Percentiles rank a stretch among this genome's conserved stretches.
phyloP scores from a whole-genome alignment of 2,888 invertebrate species.

The Ferdinandea cuprea region DNA sequence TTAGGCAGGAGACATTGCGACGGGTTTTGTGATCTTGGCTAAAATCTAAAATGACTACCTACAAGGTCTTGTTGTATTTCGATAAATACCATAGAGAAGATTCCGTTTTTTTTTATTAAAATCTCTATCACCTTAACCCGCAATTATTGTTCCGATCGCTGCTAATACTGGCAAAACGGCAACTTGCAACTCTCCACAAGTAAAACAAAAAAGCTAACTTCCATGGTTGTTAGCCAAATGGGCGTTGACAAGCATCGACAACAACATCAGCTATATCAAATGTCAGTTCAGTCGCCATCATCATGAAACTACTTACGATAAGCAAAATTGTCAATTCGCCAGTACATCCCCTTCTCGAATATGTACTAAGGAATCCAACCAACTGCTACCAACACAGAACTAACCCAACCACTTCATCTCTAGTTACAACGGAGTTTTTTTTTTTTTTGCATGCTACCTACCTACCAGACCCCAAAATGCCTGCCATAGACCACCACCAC shows the following conservation, averaged over 20 bases:
- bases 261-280: background rate
- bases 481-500: conserved; percentile 52
- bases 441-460: conserved; percentile 22
- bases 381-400: conserved; percentile 18
- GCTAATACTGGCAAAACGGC: no score
- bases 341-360: background rate
- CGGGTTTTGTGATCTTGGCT: no score
- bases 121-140: no score
- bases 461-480: conserved; percentile 10
- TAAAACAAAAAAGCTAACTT: no score
- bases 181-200: no score
- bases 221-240: no score
- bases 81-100: no score
- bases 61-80: no score
- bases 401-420: conserved; percentile 6
- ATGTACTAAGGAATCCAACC: conserved; percentile 6
- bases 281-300: conserved; percentile 14
- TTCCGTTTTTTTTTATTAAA: no score
- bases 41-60: no score
- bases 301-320: conserved; percentile 16
- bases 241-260: background rate
- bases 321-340: conserved; percentile 13
- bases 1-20: no score
- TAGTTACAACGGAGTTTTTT: conserved; percentile 17
- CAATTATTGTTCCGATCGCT: no score